Percentiles rank a stretch among this genome's conserved stretches.
Conservation (phyloP, 2,113 vertebrate genomes). For the Microcebus jonahi region DNA sequence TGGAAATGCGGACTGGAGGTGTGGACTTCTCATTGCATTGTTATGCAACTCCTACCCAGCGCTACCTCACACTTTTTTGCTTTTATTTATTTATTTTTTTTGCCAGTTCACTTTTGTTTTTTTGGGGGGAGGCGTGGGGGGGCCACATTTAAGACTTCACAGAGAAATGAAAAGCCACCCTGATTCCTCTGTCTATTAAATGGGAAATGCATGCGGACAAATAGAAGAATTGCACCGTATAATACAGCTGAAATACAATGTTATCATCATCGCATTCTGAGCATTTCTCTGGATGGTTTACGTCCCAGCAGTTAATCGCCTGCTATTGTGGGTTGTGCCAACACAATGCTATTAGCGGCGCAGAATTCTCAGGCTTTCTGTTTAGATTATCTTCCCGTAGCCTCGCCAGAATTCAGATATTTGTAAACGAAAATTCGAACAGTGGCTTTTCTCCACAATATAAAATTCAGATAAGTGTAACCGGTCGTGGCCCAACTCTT, state of each 20-base stretch:
- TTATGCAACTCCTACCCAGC: neutral
- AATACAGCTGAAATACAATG: slow-evolving; percentile 68
- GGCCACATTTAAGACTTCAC: slow-evolving; percentile 53
- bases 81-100: too few species aligned
- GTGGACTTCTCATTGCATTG: neutral
- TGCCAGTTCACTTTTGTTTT: neutral
- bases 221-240: slow-evolving; percentile 56
- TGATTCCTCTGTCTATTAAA: slow-evolving; percentile 62
- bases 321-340: slow-evolving; percentile 71
- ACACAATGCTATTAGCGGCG: slow-evolving; percentile 69
- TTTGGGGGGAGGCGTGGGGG: too few species aligned
- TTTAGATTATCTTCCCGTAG: slow-evolving; percentile 77
- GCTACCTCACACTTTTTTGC: neutral
- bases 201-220: slow-evolving; percentile 56
- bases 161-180: slow-evolving; percentile 48
- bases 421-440: slow-evolving; percentile 82
- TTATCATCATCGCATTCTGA: slow-evolving; percentile 72
- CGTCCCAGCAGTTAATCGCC: slow-evolving; percentile 70
- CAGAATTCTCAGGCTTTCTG: slow-evolving; percentile 71
- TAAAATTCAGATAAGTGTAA: slow-evolving; percentile 81
- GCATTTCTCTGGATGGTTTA: slow-evolving; percentile 64
- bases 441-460: slow-evolving; percentile 81
- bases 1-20: slow-evolving; percentile 23
- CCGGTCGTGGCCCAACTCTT: slow-evolving; percentile 78
- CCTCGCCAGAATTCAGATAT: slow-evolving; percentile 82